Conservation (phyloP, 2,888 invertebrate species). For the Drosophila nigricruria region DNA sequence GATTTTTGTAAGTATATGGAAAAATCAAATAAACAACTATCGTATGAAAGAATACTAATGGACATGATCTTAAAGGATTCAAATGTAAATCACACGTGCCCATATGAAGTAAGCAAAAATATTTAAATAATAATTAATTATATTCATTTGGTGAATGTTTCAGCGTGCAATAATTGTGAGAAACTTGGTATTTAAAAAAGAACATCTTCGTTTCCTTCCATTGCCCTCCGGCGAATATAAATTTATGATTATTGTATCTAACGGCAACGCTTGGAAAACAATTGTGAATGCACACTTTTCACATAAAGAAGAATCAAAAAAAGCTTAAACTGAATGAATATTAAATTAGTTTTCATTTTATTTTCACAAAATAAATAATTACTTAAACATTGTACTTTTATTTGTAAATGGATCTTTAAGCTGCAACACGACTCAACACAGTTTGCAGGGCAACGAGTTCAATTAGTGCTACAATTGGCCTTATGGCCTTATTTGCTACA, state of each 20-base stretch:
- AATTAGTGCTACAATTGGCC: no score
- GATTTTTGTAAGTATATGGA: conserved; percentile 31
- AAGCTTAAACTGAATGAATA: no score
- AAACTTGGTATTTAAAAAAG: conserved; percentile 17
- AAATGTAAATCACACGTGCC: conserved; percentile 36
- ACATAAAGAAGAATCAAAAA: no score
- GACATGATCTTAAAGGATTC: background rate
- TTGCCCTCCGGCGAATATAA: conserved; percentile 43
- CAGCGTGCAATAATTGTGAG: conserved; percentile 13
- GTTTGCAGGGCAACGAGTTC: no score
- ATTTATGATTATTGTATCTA: conserved; percentile 2
- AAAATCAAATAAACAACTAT: fast-evolving
- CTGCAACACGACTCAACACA: no score
- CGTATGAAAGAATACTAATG: background rate
- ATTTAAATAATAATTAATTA: background rate
- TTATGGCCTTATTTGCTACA: no score
- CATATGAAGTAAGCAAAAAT: conserved; percentile 24
- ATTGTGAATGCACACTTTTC: background rate
- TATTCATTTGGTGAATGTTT: background rate
- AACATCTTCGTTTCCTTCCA: conserved; percentile 9
- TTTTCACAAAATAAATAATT: no score
- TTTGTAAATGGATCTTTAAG: no score
- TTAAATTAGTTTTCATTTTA: no score
- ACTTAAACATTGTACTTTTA: no score
- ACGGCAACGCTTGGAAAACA: conserved; percentile 23